Conservation (phyloP, 1,140 invertebrate genomes). For the Brachionus manjavacas region DNA sequence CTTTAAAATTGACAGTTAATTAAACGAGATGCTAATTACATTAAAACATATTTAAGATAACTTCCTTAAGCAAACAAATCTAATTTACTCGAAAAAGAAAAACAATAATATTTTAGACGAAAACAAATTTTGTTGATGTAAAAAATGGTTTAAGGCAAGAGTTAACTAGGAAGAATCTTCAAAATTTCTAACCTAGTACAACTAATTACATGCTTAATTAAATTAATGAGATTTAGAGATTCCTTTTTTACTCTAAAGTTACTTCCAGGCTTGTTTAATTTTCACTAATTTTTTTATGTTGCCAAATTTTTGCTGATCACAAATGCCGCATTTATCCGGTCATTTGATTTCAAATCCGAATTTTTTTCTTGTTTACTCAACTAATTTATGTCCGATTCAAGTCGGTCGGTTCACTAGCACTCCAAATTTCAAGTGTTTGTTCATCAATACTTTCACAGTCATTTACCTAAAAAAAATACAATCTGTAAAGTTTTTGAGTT, state of each 20-base stretch:
- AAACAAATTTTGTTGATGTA: constrained; percentile 30
- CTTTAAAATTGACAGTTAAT: not conserved
- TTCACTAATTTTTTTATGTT: not conserved
- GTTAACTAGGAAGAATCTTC: not conserved
- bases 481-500: too few species aligned
- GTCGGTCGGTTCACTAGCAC: not conserved
- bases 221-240: constrained; percentile 28
- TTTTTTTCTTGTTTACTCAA: not conserved
- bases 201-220: constrained; percentile 32
- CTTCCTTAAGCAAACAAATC: constrained; percentile 24
- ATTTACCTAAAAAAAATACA: too few species aligned
- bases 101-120: constrained; percentile 10
- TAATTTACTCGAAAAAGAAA: not conserved
- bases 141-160: not conserved
- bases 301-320: not conserved
- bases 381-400: not conserved
- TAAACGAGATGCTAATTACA: not conserved
- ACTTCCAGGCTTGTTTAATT: not conserved
- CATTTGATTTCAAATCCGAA: constrained; percentile 5
- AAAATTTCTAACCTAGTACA: constrained; percentile 5
- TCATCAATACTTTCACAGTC: not conserved
- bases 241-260: not conserved
- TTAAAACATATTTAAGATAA: constrained; percentile 18
- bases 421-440: not conserved
- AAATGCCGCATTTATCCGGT: not conserved